Evolutionary conservation across 2,797 vertebrate genomes (phyloP), one percentile per base, ranked within the genome.

Genomic region (Acipenser oxyrinchus): DNA sequence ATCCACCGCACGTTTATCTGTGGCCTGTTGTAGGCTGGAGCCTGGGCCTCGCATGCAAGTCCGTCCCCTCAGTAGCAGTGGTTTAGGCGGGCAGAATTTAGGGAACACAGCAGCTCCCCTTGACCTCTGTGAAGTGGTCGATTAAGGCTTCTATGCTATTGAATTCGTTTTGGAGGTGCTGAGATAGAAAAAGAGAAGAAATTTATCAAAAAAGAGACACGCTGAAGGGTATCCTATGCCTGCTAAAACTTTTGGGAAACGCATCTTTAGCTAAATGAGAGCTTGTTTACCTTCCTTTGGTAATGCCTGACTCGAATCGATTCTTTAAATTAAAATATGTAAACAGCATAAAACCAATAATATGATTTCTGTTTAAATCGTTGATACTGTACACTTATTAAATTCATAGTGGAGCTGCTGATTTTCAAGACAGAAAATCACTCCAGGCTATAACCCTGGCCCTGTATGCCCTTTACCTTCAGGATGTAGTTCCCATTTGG

Each of bases 21-120:
- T 12, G 60, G 67, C 69, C 73, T 72, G 76, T 52, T 18, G 70
- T 0, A 62, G 60, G 13, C 73, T 1, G 64, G 73, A 49, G 75
- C 69, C 50, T 50, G 74, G 55, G 49, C 62, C 6, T 68, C 69
- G 10, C 60, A 55, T 8, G n/a, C n/a, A 49, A 2, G 64, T 89
- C 87, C 69, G 82, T 89, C 79, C 91, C 91, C 81, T 97, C 92
- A n/a, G 0, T 96, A 97, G 74, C 88, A 82, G 60, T 94, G 95
- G 82, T 98, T 97, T 50, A 93, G 77, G 0, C 89, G 88, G 8
- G 93, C 91, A 1, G 81, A 84, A 77, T 78, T 87, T 68, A 98
- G 80, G 48, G 72, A 79, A 68, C 87, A 93, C 68, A 92, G 90
- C 75, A 96, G 87, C 71, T 91, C 87, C 0, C 84, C 4, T 71